These are phyloP conservation scores for Dysdera silvatica DNA, from an alignment of 1,140 invertebrate species.

Conservation along the genomic window DNA sequence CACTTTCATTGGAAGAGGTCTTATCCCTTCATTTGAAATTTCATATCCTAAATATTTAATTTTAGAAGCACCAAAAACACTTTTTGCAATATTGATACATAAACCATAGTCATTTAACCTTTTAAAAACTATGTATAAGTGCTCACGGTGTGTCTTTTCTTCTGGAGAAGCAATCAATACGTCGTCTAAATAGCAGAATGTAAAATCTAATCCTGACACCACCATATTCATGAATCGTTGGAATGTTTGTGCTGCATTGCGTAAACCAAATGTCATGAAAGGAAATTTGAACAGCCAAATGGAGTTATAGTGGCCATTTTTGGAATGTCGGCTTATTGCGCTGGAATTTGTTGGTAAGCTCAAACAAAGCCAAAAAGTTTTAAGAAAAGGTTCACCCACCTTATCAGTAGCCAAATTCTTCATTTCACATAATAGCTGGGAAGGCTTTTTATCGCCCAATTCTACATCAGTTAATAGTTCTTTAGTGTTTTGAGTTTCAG, in stretches of 20 bases:
- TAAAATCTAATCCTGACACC: conserved; percentile 2
- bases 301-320: conserved; percentile 27
- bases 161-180: conserved; percentile 45
- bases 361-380: conserved; percentile 18
- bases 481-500: conserved; percentile 8
- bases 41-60: conserved; percentile 24
- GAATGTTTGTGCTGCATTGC: conserved; percentile 27
- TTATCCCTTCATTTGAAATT: conserved; percentile 19
- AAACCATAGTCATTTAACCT: conserved; percentile 37
- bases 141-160: conserved; percentile 38
- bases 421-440: conserved; percentile 15
- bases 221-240: conserved; percentile 20
- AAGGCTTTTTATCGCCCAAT: conserved; percentile 17
- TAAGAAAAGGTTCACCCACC: conserved; percentile 13
- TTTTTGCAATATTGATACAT: conserved; percentile 35
- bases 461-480: conserved; percentile 13
- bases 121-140: conserved; percentile 41
- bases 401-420: conserved; percentile 13
- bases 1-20: conserved; percentile 12
- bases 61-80: conserved; percentile 17
- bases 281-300: conserved; percentile 26
- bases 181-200: conserved; percentile 4
- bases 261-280: conserved; percentile 28
- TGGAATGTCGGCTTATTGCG: conserved; percentile 11
- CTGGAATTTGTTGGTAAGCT: conserved; percentile 26